Evolutionary conservation across 92 coral and sea anemone species (phyloP).

Genomic region (Galaxea fascicularis): DNA sequence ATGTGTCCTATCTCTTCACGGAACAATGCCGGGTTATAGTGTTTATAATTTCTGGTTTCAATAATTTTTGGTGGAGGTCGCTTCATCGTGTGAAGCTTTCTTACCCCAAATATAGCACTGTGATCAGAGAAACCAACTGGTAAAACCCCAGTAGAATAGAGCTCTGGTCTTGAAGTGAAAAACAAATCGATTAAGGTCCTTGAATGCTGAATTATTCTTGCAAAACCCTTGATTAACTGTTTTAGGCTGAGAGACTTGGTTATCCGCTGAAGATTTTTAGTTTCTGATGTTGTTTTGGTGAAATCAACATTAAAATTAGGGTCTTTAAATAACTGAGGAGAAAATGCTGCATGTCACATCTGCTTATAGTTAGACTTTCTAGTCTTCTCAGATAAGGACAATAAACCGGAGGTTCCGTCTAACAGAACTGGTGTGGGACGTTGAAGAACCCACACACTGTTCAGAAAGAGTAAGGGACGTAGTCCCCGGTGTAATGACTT

Average conservation of each 20-base stretch:
- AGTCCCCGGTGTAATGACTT: no score
- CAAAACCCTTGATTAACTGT: constrained; percentile 50
- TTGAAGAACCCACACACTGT: no score
- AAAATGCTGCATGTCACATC: no score
- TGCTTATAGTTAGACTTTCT: no score
- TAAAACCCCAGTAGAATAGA: constrained; percentile 34
- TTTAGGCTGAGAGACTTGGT: constrained; percentile 43
- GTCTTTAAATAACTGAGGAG: no score
- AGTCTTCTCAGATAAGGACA: no score
- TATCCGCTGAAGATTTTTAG: constrained; percentile 49
- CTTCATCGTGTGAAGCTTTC: constrained; percentile 45
- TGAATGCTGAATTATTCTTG: constrained; percentile 55
- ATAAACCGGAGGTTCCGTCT: no score
- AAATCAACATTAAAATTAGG: constrained; percentile 28
- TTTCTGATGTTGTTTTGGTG: constrained; percentile 2
- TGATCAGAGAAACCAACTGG: constrained; percentile 38
- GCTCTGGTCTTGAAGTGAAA: constrained; percentile 70
- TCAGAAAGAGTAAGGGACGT: no score
- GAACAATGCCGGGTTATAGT: constrained; percentile 40
- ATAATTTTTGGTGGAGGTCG: constrained; percentile 40
- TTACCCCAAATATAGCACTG: constrained; percentile 38
- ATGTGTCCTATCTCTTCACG: constrained; percentile 12
- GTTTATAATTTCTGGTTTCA: constrained; percentile 32
- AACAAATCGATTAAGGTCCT: constrained; percentile 68
- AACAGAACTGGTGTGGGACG: no score